Conservation (phyloP, 2,113 vertebrate species). For the Takifugu bimaculatus region DNA sequence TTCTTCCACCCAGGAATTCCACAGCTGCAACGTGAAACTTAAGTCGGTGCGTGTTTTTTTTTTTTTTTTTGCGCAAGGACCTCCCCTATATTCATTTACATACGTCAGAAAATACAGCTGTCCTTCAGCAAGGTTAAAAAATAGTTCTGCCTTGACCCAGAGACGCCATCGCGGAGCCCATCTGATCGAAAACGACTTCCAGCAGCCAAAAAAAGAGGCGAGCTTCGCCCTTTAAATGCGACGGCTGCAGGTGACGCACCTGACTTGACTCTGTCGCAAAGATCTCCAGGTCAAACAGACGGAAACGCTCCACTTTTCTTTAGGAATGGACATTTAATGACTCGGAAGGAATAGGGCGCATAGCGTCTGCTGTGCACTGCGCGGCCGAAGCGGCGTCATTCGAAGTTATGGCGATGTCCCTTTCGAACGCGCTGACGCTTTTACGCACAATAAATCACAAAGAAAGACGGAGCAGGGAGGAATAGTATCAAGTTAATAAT, state of each 20-base stretch:
- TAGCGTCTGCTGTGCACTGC: neutral
- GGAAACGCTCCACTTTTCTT: neutral
- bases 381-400: too few species aligned
- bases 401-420: too few species aligned
- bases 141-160: conserved; percentile 65
- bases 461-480: too few species aligned
- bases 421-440: too few species aligned
- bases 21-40: conserved; percentile 93
- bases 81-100: conserved; percentile 91
- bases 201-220: neutral
- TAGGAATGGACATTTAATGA: neutral
- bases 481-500: too few species aligned
- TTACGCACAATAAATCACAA: too few species aligned
- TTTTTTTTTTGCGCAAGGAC: conserved; percentile 78
- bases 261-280: conserved; percentile 18
- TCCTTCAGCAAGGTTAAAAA: conserved; percentile 97
- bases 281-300: neutral
- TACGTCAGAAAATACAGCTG: conserved; percentile 99
- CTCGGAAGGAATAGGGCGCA: too few species aligned
- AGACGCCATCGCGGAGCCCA: neutral
- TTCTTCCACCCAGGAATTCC: conserved; percentile 95
- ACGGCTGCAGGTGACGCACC: conserved; percentile 39
- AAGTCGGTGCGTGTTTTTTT: conserved; percentile 80
- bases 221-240: conserved; percentile 17
- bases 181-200: neutral